Evolutionary conservation across 2,888 invertebrate species (phyloP).

Genomic region (Clivina fossor): DNA sequence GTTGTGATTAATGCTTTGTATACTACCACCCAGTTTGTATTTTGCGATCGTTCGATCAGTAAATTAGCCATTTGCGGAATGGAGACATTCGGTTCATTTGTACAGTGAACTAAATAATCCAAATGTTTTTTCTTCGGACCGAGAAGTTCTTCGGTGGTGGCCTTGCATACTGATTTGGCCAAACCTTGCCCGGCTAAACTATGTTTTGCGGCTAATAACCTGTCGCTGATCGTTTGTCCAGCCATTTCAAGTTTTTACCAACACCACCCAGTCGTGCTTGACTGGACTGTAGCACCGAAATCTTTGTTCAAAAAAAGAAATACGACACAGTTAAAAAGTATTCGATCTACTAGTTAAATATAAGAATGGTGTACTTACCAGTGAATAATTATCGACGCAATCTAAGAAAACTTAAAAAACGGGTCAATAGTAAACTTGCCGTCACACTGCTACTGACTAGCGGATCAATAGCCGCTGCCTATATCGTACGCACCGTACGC

Average conservation of each 20-base stretch:
- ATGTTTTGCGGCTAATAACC: slow-evolving; percentile 96
- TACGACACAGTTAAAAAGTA: too few relatives aligned
- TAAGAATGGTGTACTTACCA: slow-evolving; percentile 11
- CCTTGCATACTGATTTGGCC: slow-evolving; percentile 99
- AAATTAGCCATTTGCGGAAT: slow-evolving; percentile 99
- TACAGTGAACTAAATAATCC: slow-evolving; percentile 99
- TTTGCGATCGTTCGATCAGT: slow-evolving; percentile 96
- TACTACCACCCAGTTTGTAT: slow-evolving; percentile 98
- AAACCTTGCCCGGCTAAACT: slow-evolving; percentile 99
- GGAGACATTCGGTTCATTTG: slow-evolving; percentile 99
- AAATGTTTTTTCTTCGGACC: slow-evolving; percentile 99
- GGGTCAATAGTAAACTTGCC: slow-evolving; percentile 33
- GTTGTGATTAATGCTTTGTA: slow-evolving; percentile 98
- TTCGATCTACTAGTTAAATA: neutral
- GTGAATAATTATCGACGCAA: slow-evolving; percentile 24
- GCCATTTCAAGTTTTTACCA: too few relatives aligned
- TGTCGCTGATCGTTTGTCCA: slow-evolving; percentile 98
- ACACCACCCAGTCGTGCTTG: slow-evolving; percentile 36
- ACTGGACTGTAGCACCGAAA: slow-evolving; percentile 33
- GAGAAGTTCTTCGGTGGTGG: slow-evolving; percentile 99
- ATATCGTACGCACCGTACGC: slow-evolving; percentile 22
- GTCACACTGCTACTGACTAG: slow-evolving; percentile 27
- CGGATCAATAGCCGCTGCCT: slow-evolving; percentile 30
- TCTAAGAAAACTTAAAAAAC: slow-evolving; percentile 25
- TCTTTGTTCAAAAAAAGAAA: slow-evolving; percentile 21